Percentiles rank a stretch among this genome's conserved stretches.
These are phyloP conservation scores for Sphaerodactylus townsendi DNA, from an alignment of 2,113 vertebrate genomes.

Conservation along the genomic window DNA sequence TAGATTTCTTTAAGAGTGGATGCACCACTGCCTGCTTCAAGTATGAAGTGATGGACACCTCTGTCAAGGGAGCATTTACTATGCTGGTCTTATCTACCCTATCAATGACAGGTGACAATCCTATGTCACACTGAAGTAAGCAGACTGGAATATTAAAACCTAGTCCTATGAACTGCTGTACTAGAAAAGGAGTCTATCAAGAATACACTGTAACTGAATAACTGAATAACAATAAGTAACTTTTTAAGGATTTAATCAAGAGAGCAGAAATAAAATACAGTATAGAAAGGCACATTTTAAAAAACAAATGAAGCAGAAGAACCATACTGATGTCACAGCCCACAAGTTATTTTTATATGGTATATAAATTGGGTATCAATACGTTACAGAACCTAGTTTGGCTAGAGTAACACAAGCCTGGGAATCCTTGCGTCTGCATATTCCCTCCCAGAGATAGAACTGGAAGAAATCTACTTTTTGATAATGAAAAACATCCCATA, in stretches of 20 bases:
- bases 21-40: too few species aligned
- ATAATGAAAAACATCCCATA: fast-evolving
- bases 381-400: fast-evolving
- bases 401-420: fast-evolving
- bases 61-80: background rate
- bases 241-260: constrained; percentile 23
- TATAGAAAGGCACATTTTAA: background rate
- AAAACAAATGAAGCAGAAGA: fast-evolving
- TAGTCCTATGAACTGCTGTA: background rate
- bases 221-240: constrained; percentile 24
- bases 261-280: fast-evolving
- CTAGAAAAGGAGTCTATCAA: too few species aligned
- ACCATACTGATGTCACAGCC: background rate
- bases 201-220: background rate
- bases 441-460: too few species aligned
- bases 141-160: background rate
- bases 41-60: too few species aligned
- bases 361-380: background rate
- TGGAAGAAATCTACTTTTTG: fast-evolving
- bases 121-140: background rate
- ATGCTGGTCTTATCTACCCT: background rate
- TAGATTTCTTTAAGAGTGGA: too few species aligned
- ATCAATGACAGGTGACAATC: background rate
- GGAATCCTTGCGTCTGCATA: background rate
- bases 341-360: background rate